Evolutionary conservation across 2,797 vertebrate genomes (phyloP).

Genomic region (Lacerta agilis): DNA sequence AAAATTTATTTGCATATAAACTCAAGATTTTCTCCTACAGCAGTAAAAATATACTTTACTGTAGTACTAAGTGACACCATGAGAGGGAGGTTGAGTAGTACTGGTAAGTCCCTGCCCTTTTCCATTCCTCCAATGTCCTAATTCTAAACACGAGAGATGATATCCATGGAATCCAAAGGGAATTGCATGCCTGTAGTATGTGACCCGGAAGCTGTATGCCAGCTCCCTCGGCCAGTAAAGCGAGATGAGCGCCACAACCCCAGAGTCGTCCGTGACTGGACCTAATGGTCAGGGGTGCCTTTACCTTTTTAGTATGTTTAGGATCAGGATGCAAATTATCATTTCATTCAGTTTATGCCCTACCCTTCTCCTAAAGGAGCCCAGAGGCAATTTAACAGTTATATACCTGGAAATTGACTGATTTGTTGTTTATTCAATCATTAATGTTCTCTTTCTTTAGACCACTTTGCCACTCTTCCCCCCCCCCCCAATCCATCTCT

Average conservation of each 20-base stretch:
- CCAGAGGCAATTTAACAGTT: not conserved
- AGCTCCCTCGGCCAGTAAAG: no score
- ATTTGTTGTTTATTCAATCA: not conserved
- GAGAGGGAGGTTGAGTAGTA: not conserved
- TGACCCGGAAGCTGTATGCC: not conserved
- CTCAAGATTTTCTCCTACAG: constrained; percentile 4
- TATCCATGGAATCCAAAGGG: not conserved
- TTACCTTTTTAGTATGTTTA: not conserved
- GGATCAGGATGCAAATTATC: not conserved
- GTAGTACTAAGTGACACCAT: not conserved
- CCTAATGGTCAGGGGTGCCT: no score
- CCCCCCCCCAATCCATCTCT: no score
- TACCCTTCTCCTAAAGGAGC: no score
- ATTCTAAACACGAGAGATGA: not conserved
- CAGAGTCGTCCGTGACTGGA: no score
- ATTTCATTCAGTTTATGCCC: no score
- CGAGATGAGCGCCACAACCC: no score
- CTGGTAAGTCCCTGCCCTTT: not conserved
- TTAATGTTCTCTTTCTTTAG: not conserved
- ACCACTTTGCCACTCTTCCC: not conserved
- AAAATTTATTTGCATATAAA: not conserved
- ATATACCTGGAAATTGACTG: not conserved
- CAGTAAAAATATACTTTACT: not conserved
- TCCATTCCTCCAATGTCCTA: not conserved
- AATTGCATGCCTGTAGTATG: not conserved